Percentiles rank a stretch among this genome's conserved stretches.
These are phyloP conservation scores for Melangyna quadrimaculata DNA, from an alignment of 2,888 invertebrate species.

Conservation along the genomic window DNA sequence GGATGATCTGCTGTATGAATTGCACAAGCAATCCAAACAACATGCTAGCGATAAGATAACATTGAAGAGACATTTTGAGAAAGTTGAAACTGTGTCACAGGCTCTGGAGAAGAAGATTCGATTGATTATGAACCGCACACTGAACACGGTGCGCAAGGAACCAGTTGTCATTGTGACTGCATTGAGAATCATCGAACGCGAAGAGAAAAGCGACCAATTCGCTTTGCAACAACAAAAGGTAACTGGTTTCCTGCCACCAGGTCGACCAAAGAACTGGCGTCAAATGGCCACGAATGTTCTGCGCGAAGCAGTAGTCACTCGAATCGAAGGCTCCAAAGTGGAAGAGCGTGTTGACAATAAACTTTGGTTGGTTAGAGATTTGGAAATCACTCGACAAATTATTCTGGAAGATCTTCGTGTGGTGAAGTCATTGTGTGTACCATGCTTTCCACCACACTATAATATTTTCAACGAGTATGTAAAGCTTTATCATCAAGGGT, in stretches of 20 bases:
- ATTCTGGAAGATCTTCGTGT: conserved; percentile 95
- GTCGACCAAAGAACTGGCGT: conserved; percentile 95
- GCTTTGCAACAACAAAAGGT: conserved; percentile 85
- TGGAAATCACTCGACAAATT: conserved; percentile 93
- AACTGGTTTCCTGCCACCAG: conserved; percentile 95
- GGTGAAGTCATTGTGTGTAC: conserved; percentile 93
- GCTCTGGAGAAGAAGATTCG: conserved; percentile 95
- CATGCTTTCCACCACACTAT: conserved; percentile 97
- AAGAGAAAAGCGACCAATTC: conserved; percentile 96
- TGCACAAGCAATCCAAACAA: conserved; percentile 96
- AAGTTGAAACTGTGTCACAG: conserved; percentile 94
- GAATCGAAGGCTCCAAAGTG: conserved; percentile 96
- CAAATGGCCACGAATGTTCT: conserved; percentile 91
- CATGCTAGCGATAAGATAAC: conserved; percentile 92
- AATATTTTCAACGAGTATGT: conserved; percentile 95
- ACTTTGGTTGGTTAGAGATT: conserved; percentile 96
- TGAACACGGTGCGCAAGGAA: conserved; percentile 96
- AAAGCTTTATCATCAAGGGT: conserved; percentile 94
- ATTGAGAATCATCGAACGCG: conserved; percentile 96
- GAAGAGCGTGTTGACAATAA: conserved; percentile 95
- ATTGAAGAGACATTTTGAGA: conserved; percentile 97
- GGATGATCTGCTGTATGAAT: conserved; percentile 96
- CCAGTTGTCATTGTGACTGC: conserved; percentile 98
- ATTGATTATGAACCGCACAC: conserved; percentile 92
- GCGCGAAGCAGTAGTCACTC: conserved; percentile 89